Base-by-base conservation (phyloP, 2,113 vertebrate genomes). In the Festucalex cinctus region DNA sequence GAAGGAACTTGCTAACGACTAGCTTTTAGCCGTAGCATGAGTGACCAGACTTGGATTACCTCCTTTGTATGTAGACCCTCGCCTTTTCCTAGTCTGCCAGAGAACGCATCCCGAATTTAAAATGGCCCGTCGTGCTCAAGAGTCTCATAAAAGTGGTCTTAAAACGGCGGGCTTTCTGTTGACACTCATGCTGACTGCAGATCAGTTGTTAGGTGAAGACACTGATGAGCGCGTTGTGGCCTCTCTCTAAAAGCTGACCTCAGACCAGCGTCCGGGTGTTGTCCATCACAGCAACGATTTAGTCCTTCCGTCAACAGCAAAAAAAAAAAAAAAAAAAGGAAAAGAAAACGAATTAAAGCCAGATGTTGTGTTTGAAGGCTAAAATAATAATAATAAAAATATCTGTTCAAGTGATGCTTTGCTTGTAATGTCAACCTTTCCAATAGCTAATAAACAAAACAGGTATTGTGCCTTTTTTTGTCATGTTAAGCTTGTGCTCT, bases 11-110 rank as follows among this genome's bases (percentile, higher is more conserved):
- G 75, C 66, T 46, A 67, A n/a, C 16, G 39, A 53, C 58, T 73
- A 70, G 39, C 12, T 6, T 54, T 74, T 83, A 83, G 80, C 86
- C 8, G n/a, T 85, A 84, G 75, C 71, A 61, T 54, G 41, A 20
- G 63, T 63, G 32, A 5, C 46, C 19, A 59, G 6, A 26, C 24
- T 9, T 20, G 10, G 60, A 63, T 80, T 81, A 76, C 80, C 78
- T 79, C 69, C 1, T 56, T 64, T 14, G 66, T 51, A 49, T 35
- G 37, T 10, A 35, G 26, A 16, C 60, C 41, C 6, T 57, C 0
- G 22, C 41, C 26, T 48, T 28, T 62, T 62, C 36, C 36, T 12
- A 36, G 19, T 10, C 4, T 6, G 56, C 9, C 53, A 49, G 39
- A 24, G 46, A 35, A 19, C 9, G 19, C 37, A 9, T 37, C 0